Conservation (phyloP, 1,140 invertebrate genomes). For the Acyrthosiphon pisum region DNA sequence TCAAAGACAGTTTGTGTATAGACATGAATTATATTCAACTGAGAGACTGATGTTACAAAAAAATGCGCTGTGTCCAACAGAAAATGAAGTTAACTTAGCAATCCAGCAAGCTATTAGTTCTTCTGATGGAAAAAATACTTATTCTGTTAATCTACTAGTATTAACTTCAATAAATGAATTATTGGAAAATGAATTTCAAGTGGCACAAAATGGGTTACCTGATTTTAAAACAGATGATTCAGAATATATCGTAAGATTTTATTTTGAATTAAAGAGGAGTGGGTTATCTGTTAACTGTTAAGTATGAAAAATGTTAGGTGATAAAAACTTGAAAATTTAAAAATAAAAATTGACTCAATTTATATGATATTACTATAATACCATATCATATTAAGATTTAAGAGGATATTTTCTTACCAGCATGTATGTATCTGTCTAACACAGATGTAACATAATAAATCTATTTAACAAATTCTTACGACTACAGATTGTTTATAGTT, state of each 20-base stretch:
- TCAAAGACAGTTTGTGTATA: constrained; percentile 8
- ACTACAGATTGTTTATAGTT: too few species aligned
- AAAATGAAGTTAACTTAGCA: constrained; percentile 16
- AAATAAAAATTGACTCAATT: background rate
- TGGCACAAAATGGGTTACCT: background rate
- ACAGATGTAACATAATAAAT: too few species aligned
- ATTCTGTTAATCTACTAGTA: background rate
- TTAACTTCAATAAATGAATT: background rate
- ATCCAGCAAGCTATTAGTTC: background rate
- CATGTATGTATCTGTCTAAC: too few species aligned
- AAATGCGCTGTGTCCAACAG: background rate
- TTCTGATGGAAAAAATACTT: constrained; percentile 23
- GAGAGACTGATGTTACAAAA: background rate
- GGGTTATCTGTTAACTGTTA: background rate
- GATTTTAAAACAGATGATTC: background rate
- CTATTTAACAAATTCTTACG: too few species aligned
- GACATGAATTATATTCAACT: background rate
- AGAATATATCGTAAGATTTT: constrained; percentile 17
- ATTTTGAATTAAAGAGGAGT: background rate
- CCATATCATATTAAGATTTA: too few species aligned
- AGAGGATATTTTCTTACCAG: too few species aligned
- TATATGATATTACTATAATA: too few species aligned
- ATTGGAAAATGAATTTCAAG: background rate
- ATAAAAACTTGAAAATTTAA: background rate
- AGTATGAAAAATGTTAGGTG: background rate